Percentiles rank a stretch among this genome's conserved stretches.
phyloP scores from a whole-genome alignment of 2,113 vertebrate genomes.

The Menura novaehollandiae region DNA sequence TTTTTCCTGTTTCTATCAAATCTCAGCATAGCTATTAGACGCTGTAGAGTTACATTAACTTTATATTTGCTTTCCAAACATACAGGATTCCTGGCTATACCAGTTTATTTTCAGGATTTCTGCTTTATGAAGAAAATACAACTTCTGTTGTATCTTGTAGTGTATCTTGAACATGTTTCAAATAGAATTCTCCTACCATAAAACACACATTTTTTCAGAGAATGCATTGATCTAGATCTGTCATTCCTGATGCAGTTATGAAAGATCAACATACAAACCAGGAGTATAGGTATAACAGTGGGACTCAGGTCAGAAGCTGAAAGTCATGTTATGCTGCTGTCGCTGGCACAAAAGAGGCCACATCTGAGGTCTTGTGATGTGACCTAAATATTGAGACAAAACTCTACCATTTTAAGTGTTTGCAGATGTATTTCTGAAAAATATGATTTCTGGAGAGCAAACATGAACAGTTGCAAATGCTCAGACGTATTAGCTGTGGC shows the following conservation, averaged over 20 bases:
- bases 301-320: not conserved
- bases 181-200: not conserved
- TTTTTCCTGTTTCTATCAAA: not conserved
- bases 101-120: not conserved
- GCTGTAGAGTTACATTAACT: not conserved
- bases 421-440: constrained; percentile 49
- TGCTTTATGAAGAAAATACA: not conserved
- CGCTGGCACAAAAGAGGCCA: not conserved
- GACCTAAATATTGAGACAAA: constrained; percentile 35
- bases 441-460: constrained; percentile 2
- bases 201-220: not conserved
- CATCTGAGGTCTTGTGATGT: not conserved
- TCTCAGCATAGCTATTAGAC: not conserved
- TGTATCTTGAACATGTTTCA: not conserved
- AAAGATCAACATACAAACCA: not conserved
- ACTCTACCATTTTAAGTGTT: constrained; percentile 1
- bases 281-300: not conserved
- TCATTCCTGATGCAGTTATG: not conserved
- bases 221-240: not conserved
- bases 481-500: constrained; percentile 34
- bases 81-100: not conserved
- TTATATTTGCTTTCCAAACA: not conserved
- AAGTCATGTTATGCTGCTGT: not conserved
- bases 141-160: not conserved
- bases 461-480: constrained; percentile 22